phyloP scores from a whole-genome alignment of 2,797 vertebrate genomes.

The Paramormyrops hopkinsi region DNA sequence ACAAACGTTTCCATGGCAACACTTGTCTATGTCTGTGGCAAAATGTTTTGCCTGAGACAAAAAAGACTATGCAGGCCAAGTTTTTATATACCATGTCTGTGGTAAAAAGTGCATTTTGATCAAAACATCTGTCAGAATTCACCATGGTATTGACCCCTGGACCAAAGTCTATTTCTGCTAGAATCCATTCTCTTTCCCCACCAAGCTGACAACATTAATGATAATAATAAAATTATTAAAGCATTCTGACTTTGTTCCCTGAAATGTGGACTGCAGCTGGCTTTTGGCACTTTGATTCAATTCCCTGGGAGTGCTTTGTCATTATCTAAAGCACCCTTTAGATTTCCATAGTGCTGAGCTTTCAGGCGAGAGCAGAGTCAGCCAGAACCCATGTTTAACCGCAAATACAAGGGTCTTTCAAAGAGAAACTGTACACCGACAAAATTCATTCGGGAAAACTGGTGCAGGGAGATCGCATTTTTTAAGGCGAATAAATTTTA shows the following conservation, averaged over 20 bases:
- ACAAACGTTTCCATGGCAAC: neutral
- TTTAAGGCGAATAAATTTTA: neutral
- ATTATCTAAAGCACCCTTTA: constrained; percentile 5
- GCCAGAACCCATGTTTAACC: neutral
- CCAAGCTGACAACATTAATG: neutral
- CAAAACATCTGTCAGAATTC: neutral
- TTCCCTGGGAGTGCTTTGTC: neutral
- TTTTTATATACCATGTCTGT: neutral
- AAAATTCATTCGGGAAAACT: neutral
- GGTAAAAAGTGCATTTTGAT: neutral
- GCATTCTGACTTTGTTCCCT: neutral
- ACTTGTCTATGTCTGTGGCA: neutral
- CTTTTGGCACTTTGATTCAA: neutral
- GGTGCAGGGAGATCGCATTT: neutral
- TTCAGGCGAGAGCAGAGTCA: neutral
- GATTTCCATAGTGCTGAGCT: neutral
- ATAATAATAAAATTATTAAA: neutral
- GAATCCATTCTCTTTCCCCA: neutral
- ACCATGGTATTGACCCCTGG: neutral
- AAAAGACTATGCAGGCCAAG: neutral
- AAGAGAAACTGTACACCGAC: neutral
- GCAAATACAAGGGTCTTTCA: neutral
- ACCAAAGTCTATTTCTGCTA: neutral
- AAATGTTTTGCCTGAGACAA: neutral
- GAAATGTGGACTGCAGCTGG: neutral